Percentiles rank a stretch among this genome's conserved stretches.
These are phyloP conservation scores for Latheticus oryzae DNA, from an alignment of 2,888 invertebrate species.

Conservation along the genomic window DNA sequence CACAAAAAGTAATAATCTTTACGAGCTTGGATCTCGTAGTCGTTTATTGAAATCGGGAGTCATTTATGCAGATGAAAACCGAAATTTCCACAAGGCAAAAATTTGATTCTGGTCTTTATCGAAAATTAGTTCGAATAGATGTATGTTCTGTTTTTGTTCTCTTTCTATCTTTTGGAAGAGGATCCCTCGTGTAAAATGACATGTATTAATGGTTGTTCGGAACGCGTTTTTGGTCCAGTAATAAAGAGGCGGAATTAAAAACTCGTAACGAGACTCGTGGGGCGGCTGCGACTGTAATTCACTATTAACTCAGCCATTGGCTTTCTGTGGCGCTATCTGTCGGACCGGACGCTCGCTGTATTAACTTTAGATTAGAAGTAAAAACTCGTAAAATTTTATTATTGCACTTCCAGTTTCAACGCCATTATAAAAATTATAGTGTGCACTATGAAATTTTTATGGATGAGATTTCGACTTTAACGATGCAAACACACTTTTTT, in stretches of 20 bases:
- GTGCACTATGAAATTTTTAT: too few species aligned
- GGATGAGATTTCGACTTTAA: too few species aligned
- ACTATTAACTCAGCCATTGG: conserved; percentile 58
- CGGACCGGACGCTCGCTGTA: conserved; percentile 54
- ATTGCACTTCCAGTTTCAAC: conserved; percentile 32
- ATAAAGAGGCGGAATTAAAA: conserved; percentile 63
- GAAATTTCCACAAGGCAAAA: conserved; percentile 48
- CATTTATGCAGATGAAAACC: conserved; percentile 59
- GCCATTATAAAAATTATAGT: too few species aligned
- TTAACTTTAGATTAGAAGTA: conserved; percentile 58
- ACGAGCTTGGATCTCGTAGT: conserved; percentile 53
- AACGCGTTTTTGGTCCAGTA: conserved; percentile 54
- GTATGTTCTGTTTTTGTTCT: conserved; percentile 29
- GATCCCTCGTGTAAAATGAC: conserved; percentile 49
- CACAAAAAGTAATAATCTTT: conserved; percentile 58
- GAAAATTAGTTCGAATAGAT: conserved; percentile 42
- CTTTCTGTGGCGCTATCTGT: conserved; percentile 51
- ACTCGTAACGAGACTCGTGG: conserved; percentile 61
- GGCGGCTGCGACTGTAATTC: conserved; percentile 55
- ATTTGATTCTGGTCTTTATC: conserved; percentile 48
- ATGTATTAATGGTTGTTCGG: conserved; percentile 57
- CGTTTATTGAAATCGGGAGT: conserved; percentile 58
- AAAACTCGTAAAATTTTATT: conserved; percentile 57
- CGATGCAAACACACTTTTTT: conserved; percentile 22
- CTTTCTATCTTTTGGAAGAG: conserved; percentile 30